Percentiles rank a stretch among this genome's conserved stretches.
Conservation (phyloP, 2,888 invertebrate species). For the Protula sp. region DNA sequence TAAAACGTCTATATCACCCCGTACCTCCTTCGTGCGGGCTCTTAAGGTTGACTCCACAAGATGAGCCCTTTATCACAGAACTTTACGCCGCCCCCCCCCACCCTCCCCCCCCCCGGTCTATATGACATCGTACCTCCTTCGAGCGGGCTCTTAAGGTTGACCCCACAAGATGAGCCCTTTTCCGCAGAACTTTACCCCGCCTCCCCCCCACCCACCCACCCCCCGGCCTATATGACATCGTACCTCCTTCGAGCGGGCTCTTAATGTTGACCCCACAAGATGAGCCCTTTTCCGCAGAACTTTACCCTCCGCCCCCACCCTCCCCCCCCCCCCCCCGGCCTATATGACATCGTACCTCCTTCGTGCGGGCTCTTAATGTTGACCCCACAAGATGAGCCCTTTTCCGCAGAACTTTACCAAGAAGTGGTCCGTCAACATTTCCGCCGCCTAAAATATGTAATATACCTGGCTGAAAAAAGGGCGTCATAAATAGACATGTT, state of each 20-base stretch:
- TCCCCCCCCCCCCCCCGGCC: too few species aligned
- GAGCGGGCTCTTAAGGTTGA: conserved; percentile 34
- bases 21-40: conserved; percentile 39
- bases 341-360: too few species aligned
- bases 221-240: too few species aligned
- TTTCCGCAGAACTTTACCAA: conserved; percentile 43
- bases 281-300: conserved; percentile 43
- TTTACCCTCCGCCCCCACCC: too few species aligned
- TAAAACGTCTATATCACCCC: too few species aligned
- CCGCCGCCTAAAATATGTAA: conserved; percentile 45
- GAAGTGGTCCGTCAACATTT: conserved; percentile 36
- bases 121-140: conserved; percentile 29
- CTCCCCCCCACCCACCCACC: too few species aligned
- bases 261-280: conserved; percentile 10
- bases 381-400: conserved; percentile 26
- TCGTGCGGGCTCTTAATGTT: conserved; percentile 35
- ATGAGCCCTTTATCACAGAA: conserved; percentile 43
- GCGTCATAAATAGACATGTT: too few species aligned
- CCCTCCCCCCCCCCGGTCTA: too few species aligned
- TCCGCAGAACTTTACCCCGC: conserved; percentile 39
- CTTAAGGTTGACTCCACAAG: conserved; percentile 11
- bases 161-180: conserved; percentile 30
- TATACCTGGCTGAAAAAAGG: too few species aligned
- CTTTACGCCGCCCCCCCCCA: too few species aligned
- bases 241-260: conserved; percentile 38